Evolutionary conservation across 2,113 vertebrate genomes (phyloP).

Genomic region (Osmerus eperlanus): DNA sequence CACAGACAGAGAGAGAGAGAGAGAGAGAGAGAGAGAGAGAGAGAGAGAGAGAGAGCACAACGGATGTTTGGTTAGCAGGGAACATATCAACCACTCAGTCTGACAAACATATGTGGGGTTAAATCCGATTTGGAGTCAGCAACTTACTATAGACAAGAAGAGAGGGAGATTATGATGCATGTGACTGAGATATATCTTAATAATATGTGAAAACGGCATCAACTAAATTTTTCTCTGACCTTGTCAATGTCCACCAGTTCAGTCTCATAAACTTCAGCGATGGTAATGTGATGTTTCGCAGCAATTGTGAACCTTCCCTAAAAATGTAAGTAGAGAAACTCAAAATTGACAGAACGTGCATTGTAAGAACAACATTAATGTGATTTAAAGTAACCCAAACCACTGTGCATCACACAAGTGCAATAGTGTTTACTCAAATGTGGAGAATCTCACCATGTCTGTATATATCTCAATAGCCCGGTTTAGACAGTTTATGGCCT

Average conservation of each 20-base stretch:
- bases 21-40: slow-evolving; percentile 5
- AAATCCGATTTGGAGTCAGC: too few relatives aligned
- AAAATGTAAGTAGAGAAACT: background rate
- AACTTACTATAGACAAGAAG: too few relatives aligned
- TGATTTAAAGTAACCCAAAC: too few relatives aligned
- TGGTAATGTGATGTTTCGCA: slow-evolving; percentile 89
- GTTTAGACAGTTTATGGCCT: slow-evolving; percentile 92
- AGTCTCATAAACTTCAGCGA: slow-evolving; percentile 88
- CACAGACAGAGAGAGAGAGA: too few relatives aligned
- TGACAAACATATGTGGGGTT: too few relatives aligned
- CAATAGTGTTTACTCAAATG: background rate
- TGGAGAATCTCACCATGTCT: slow-evolving; percentile 81
- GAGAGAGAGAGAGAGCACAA: background rate
- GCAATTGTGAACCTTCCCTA: slow-evolving; percentile 92
- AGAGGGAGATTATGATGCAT: too few relatives aligned
- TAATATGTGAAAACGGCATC: background rate
- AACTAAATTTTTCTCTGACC: slow-evolving; percentile 57
- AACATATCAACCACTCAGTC: too few relatives aligned
- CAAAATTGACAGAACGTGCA: background rate
- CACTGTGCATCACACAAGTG: too few relatives aligned
- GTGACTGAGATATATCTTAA: background rate
- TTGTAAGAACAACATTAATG: too few relatives aligned
- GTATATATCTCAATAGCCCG: slow-evolving; percentile 93
- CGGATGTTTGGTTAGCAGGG: too few relatives aligned
- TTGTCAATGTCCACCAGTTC: slow-evolving; percentile 92